Evolutionary conservation across 2,113 vertebrate species (phyloP), one percentile per base, ranked within the genome.

Genomic region (Oreocharis arfaki): DNA sequence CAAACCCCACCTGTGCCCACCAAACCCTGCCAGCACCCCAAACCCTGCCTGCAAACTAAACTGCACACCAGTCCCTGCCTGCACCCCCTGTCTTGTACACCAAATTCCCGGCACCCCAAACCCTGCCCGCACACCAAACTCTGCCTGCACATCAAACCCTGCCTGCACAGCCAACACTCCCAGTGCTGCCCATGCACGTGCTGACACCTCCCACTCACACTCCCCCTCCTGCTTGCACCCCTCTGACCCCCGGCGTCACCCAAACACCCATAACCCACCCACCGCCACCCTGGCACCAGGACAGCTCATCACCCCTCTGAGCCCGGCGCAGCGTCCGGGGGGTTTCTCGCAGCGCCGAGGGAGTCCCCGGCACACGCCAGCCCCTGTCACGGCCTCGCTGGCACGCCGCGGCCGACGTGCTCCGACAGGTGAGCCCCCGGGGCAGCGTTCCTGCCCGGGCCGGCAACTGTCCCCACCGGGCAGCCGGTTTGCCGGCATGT

Each of bases 361-460:
- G 68, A 68, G 83, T 56, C 85, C 76, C 82, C 46, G 13, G 83
- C 64, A 32, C 39, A 35, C 49, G 13, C n/a, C 86, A 37, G 42
- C 76, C 76, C 87, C 68, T 90, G 73, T 94, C 94, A n/a, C 41
- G 68, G 95, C 84, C 90, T 6, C 60, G 84, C 87, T 95, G 92
- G 92, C 92, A 61, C 37, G 42, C 33, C 18, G 57, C 64, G 10
- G 16, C 93, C 91, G 24, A 11, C 96, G 57, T 93, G 90, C 89
- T 71, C 91, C 76, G 11, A 92, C 96, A 95, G 95, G 93, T 68
- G 94, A 95, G 78, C 89, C 95, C 94, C 83, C 30, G 41, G 93
- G 96, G 93, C 93, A 44, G 74, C 90, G 90, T 95, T 95, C 96
- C 85, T 96, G 94, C 93, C 94, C 4, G 93, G 88, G 94, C 90